Evolutionary conservation across 2,888 invertebrate species (phyloP).

Genomic region (Zhengitettix transpicula): DNA sequence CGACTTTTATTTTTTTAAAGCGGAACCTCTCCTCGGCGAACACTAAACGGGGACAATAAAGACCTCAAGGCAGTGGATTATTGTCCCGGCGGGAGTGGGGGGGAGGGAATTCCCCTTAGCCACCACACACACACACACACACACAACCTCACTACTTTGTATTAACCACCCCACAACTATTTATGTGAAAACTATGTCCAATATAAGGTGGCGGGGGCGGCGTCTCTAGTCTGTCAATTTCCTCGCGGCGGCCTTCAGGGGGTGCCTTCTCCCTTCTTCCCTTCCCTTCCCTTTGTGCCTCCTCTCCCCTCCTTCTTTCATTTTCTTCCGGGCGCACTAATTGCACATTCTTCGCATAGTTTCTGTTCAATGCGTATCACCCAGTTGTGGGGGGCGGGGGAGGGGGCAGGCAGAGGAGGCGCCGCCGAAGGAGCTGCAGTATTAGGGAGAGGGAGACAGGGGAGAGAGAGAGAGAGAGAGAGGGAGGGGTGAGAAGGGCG

Average conservation of each 20-base stretch:
- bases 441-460: constrained; percentile 3
- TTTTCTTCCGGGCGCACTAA: constrained; percentile 71
- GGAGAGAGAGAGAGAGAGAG: not conserved
- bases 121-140: too few relatives aligned
- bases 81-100: not conserved
- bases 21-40: too few relatives aligned
- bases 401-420: not conserved
- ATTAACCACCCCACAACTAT: not conserved
- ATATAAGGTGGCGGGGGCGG: not conserved
- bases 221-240: not conserved
- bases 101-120: not conserved
- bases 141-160: too few relatives aligned
- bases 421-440: constrained; percentile 6
- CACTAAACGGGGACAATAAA: not conserved
- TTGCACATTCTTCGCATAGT: constrained; percentile 96
- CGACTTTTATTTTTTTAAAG: too few relatives aligned
- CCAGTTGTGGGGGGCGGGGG: constrained; percentile 4
- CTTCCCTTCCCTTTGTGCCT: not conserved
- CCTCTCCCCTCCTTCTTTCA: constrained; percentile 40
- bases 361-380: constrained; percentile 33
- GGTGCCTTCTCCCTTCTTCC: not conserved
- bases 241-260: constrained; percentile 4
- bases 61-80: not conserved
- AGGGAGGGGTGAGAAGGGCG: not conserved
- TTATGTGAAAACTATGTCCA: not conserved